Evolutionary conservation across 2,888 invertebrate genomes (phyloP), one percentile per base, ranked within the genome.

Genomic region (Lasius fuliginosus): DNA sequence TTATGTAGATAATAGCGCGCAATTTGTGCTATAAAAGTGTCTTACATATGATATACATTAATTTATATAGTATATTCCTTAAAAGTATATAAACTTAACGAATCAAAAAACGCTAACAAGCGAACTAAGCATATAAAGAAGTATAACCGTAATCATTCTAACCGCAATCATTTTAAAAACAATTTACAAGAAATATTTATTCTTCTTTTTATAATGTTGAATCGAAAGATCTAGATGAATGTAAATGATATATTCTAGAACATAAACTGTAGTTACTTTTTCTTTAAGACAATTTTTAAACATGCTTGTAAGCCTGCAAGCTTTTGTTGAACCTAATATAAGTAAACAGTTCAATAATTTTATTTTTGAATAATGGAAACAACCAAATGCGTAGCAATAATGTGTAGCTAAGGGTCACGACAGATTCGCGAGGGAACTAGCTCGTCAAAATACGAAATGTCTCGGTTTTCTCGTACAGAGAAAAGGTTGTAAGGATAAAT

Each of bases 401-500:
- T 8, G 5, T 27, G 33, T 74, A 27, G 23, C 23, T 42, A 40
- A 53, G n/a, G 56, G 27, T 86, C 83, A 75, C 75, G 88, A 91
- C 83, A 81, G 88, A 91, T 91, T 90, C 84, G 49, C 15, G 83
- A 88, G 83, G 71, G 56, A 40, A 82, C 73, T n/a, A 64, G 79
- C 73, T 84, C 68, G 77, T 86, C 79, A 60, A 60, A 46, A 27
- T 60, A 71, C 60, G 71, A 79, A 46, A 46, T 46, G 18, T 73
- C 18, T 73, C 12, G 60, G 68, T 84, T 87, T 86, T 40, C 42
- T 74, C 60, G 30, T 6, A 81, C 11, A 42, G 58, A 42, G 74
- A n/a, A 60, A 67, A 58, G 74, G 74, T 73, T 82, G 71, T 12
- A 86, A 91, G 85, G 87, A 88, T 93, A 92, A 93, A 92, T 92